Evolutionary conservation across 1,140 invertebrate species (phyloP).

Genomic region (Meloidogyne exigua): DNA sequence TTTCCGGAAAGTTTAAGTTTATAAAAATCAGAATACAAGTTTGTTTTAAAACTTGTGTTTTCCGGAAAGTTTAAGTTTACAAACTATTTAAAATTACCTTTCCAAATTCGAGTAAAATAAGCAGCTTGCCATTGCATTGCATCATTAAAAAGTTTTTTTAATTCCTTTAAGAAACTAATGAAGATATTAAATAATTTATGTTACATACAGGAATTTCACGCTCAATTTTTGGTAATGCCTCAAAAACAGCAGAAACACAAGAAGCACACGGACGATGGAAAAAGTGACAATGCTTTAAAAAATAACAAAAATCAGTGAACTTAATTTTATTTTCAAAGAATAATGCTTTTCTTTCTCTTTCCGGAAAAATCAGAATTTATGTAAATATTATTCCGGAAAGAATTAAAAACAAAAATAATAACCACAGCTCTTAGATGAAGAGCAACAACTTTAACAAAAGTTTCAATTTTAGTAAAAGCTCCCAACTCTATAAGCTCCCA

Average conservation of each 20-base stretch:
- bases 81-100: slow-evolving; percentile 43
- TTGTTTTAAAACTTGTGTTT: background rate
- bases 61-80: no score
- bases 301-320: background rate
- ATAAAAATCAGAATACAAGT: no score
- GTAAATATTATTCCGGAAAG: no score
- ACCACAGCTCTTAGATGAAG: slow-evolving; percentile 47
- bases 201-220: slow-evolving; percentile 33
- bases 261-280: slow-evolving; percentile 52
- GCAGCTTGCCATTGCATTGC: slow-evolving; percentile 53
- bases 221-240: slow-evolving; percentile 49
- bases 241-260: slow-evolving; percentile 59
- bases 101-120: slow-evolving; percentile 60
- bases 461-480: slow-evolving; percentile 15
- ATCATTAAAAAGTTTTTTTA: slow-evolving; percentile 15
- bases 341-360: no score
- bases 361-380: no score
- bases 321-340: no score
- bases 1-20: no score
- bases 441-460: slow-evolving; percentile 46
- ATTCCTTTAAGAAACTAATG: background rate
- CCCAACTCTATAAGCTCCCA: slow-evolving; percentile 55
- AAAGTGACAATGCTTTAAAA: slow-evolving; percentile 21
- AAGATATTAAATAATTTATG: slow-evolving; percentile 16
- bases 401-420: background rate